These are phyloP conservation scores for Calameuta filiformis DNA, from an alignment of 2,888 invertebrate species.

Conservation along the genomic window DNA sequence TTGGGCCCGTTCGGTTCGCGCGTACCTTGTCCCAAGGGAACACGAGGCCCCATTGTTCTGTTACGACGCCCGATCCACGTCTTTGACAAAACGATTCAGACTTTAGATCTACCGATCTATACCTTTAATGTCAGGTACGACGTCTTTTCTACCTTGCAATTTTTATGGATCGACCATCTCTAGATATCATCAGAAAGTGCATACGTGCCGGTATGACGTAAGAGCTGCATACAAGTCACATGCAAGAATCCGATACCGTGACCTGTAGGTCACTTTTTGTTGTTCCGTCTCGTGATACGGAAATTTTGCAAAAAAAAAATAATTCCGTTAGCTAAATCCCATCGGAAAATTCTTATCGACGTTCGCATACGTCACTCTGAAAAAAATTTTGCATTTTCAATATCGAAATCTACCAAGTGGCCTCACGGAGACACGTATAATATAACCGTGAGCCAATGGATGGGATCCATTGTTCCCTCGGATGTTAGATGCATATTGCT, in stretches of 20 bases:
- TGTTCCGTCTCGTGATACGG: neutral
- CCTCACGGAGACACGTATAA: neutral
- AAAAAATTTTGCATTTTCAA: neutral
- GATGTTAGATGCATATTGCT: neutral
- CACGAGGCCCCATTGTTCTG: neutral
- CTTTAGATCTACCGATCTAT: neutral
- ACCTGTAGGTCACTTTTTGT: neutral
- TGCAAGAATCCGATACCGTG: neutral
- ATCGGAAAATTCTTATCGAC: too few species aligned
- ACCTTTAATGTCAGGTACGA: neutral
- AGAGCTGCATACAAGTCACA: neutral
- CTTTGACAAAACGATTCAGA: neutral
- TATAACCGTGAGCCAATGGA: neutral
- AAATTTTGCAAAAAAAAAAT: neutral
- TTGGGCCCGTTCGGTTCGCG: neutral
- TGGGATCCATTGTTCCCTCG: neutral
- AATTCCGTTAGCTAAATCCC: neutral
- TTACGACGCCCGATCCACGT: neutral
- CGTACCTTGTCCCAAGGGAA: neutral
- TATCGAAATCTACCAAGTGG: neutral
- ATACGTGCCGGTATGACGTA: neutral
- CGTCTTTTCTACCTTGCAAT: neutral
- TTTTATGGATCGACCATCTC: neutral
- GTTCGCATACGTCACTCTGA: too few species aligned
- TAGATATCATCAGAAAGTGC: neutral